These are phyloP conservation scores for Neoscelio sp. DNA, from an alignment of 2,888 invertebrate genomes.

Conservation along the genomic window DNA sequence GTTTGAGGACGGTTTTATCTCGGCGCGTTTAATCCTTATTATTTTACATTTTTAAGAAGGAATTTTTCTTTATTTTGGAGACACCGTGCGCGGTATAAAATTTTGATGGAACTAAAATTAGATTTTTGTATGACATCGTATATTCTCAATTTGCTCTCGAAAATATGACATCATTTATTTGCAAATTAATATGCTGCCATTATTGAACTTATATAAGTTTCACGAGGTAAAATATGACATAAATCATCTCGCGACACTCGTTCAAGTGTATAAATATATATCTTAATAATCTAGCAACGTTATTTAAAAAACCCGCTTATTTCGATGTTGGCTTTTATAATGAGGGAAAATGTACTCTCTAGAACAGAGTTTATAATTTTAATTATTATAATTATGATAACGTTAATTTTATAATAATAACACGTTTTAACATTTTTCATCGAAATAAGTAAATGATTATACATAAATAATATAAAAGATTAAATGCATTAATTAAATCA, in stretches of 20 bases:
- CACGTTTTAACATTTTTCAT: too few relatives aligned
- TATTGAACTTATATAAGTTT: slow-evolving; percentile 30
- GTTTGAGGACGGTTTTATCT: slow-evolving; percentile 5
- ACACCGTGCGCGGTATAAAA: not conserved
- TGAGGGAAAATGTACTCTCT: too few relatives aligned
- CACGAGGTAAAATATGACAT: slow-evolving; percentile 19
- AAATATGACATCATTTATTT: slow-evolving; percentile 24
- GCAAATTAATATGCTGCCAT: slow-evolving; percentile 31
- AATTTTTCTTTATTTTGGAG: not conserved
- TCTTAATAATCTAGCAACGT: too few relatives aligned
- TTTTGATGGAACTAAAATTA: slow-evolving; percentile 21
- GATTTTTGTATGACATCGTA: slow-evolving; percentile 15
- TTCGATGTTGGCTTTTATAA: too few relatives aligned
- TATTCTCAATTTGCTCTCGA: slow-evolving; percentile 7
- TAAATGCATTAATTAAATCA: too few relatives aligned
- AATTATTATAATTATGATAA: too few relatives aligned
- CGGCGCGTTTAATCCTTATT: slow-evolving; percentile 4
- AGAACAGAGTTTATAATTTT: too few relatives aligned
- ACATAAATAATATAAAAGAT: too few relatives aligned
- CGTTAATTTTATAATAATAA: too few relatives aligned
- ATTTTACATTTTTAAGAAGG: too few relatives aligned
- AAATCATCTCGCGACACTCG: slow-evolving; percentile 28
- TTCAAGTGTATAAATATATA: slow-evolving; percentile 26
- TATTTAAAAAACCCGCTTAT: too few relatives aligned
- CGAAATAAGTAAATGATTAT: too few relatives aligned